Base-by-base conservation (phyloP, 2,113 vertebrate species). In the Macquaria australasica region DNA sequence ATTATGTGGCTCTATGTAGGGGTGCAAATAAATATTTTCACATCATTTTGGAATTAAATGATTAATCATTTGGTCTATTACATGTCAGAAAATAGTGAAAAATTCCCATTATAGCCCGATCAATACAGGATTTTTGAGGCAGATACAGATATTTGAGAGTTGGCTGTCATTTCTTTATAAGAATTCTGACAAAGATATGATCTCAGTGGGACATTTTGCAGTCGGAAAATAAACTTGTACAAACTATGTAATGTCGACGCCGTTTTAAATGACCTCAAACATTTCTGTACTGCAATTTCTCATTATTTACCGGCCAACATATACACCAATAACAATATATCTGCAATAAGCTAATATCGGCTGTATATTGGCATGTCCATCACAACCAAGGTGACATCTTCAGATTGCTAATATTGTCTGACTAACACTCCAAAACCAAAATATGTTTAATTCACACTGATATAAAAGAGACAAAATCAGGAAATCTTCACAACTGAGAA, bases 41-140 rank as follows among this genome's bases (percentile, higher is more conserved):
- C 12, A 74, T 45, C 8, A 75, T 14, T 60, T 48, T 74, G 39
- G 9, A 67, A 45, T 28, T 1, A 48, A 50, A 10, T 41, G 28
- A 28, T 68, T 18, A 8, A 31, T 68, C 23, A 60, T 39, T 69
- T 51, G 8, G 43, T 59, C 25, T 73, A 31, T 81, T 81, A 70
- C 7, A 28, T 18, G 15, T 70, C 68, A 53, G 21, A 16, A 20
- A 43, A 67, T 15, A 25, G 23, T 28, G 3, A 43, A 15, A 34
- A 53, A 71, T 23, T 20, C 9, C 28, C 15, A 51, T 34, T 53
- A 5, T 63, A 63, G 16, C 34, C 60, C 21, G 18, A 10, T 21
- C 60, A 37, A 11, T 23, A 39, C 18, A 23, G 34, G 18, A 11
- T 23, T 64, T 62, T 39, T 64, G 18, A 64, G 62, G 34, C 18